Base-by-base conservation (phyloP, 2,797 vertebrate genomes). In the Cynodonichthys magdalenae region DNA sequence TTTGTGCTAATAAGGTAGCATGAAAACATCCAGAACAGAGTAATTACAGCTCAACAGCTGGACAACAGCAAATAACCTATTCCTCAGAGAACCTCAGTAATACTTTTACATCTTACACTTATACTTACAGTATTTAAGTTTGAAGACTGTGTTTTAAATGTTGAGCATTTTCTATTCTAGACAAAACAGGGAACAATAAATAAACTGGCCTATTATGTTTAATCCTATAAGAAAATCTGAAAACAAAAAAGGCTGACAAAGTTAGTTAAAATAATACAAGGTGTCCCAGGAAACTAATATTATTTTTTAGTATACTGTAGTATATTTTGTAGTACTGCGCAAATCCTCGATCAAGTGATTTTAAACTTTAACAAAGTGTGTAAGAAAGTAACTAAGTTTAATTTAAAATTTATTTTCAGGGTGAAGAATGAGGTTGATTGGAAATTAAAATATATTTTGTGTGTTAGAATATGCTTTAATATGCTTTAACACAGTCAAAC, bases 11-110 rank as follows among this genome's bases (percentile, higher is more conserved):
- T 34, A 31, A 39, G 18, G 52, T 19, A 47, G 65, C 74, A 47
- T 52, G 49, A 34, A 73, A 31, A 57, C 52, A 19, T 55, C 53
- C 52, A 45, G 15, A 39, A 59, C 45, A 41, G 34, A 36, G 24
- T 82, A 87, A 89, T 75, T 83, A 60, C 42, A 64, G 52, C 29
- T 42, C 17, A 52, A 57, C 27, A 54, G 63, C 20, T 14, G 39
- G 34, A 48, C 52, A 53, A 63, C 59, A 53, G 75, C 42, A 20
- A 52, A 39, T 44, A n/a, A 29, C 15, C 1, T 50, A 61, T 36
- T 54, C 44, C 57, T 53, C 52, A 9, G 56, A 69, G 51, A 49
- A 65, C 69, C 67, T 61, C 69, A 62, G 18, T 44, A 29, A 60
- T 58, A 49, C n/a, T 44, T 62, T 53, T 17, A 50, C 24, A 19